Evolutionary conservation across 2,888 invertebrate genomes (phyloP), one percentile per base, ranked within the genome.

Genomic region (Orthosia cruda): DNA sequence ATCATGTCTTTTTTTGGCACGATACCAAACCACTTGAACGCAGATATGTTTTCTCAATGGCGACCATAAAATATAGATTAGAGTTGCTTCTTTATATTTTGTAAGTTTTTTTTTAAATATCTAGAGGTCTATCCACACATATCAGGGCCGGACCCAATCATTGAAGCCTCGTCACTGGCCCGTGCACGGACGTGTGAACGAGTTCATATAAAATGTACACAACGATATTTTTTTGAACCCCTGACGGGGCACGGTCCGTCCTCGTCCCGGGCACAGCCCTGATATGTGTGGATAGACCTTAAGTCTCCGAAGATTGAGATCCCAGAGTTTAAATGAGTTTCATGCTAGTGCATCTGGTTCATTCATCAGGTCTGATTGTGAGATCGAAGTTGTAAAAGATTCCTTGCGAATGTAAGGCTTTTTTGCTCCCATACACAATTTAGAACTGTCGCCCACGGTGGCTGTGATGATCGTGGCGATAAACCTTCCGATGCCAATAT

Each of bases 1-100:
- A 67, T 47, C 70, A 62, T 63, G 50, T 75, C n/a, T 70, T 61
- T 67, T 32, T 61, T 75, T 80, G 77, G 83, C 84, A 70, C 52
- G 50, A 57, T 16, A 71, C 71, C 83, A 84, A 82, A 52, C 45
- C 54, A 67, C 55, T 67, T 45, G 52, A 76, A 78, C 55, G 47
- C 57, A 65, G 66, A 59, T 67, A 73, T 72, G 59, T 81, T 77
- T 81, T 74, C 59, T 69, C 49, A 49, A 71, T 70, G 54, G 32
- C 40, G 11, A 32, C 57, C 52, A 68, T 81, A 72, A 72, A 55
- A 57, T 47, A 80, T 61, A 26, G 49, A 62, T 66, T 40, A 57
- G 15, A 77, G 18, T 68, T 58, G 57, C 49, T 66, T 70, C 57
- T 75, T 55, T 54, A 23, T 18, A 3, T 71, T 68, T 64, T 26